Percentiles rank a stretch among this genome's conserved stretches.
phyloP scores from a whole-genome alignment of 2,888 invertebrate genomes.

The Drepana falcataria region DNA sequence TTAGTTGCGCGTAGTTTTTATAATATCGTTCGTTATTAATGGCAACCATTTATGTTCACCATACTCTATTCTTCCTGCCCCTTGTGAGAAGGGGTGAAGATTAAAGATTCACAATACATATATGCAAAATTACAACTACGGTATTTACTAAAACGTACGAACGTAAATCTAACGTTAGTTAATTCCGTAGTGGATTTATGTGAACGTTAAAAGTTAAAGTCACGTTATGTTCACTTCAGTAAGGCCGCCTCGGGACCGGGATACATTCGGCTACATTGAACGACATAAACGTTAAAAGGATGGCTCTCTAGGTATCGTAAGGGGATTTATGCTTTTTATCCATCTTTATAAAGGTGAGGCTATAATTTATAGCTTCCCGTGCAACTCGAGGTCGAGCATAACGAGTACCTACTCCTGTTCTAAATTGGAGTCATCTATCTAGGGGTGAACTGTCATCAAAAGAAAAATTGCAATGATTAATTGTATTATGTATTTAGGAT shows the following conservation, averaged over 20 bases:
- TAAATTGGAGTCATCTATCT: too few relatives aligned
- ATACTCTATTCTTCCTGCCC: too few relatives aligned
- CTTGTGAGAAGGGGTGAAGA: too few relatives aligned
- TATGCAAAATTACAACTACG: not conserved
- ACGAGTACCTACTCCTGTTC: slow-evolving; percentile 5
- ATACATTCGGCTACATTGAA: not conserved
- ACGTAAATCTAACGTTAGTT: not conserved
- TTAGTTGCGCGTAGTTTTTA: too few relatives aligned
- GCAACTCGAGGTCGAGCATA: too few relatives aligned
- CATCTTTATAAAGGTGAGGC: slow-evolving; percentile 2
- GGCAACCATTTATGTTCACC: too few relatives aligned
- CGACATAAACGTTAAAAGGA: slow-evolving; percentile 1
- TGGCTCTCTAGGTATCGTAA: slow-evolving; percentile 2
- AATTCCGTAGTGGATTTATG: not conserved
- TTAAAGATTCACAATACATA: not conserved
- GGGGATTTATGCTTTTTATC: slow-evolving; percentile 7
- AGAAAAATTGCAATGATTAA: too few relatives aligned
- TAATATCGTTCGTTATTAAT: too few relatives aligned
- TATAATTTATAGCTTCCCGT: not conserved
- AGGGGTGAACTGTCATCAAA: too few relatives aligned
- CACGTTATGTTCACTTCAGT: not conserved
- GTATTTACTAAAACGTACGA: not conserved
- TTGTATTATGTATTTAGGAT: too few relatives aligned
- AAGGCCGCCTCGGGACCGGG: not conserved
- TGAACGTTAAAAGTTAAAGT: not conserved